Base-by-base conservation (phyloP, 2,888 invertebrate genomes). In the Stenodera caucasica region DNA sequence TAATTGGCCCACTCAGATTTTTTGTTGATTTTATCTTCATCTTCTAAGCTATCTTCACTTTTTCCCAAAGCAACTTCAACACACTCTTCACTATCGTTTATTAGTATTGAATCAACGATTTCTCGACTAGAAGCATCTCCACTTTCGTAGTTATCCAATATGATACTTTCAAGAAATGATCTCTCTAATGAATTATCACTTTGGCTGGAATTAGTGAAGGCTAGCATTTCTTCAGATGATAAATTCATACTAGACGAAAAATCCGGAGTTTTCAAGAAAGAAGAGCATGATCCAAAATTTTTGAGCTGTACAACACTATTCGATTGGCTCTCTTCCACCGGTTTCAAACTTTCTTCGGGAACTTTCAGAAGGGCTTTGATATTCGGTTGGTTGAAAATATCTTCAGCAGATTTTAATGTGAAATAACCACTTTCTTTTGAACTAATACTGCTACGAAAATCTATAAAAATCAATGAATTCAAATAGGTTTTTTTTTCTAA, bases 381-480 rank as follows among this genome's bases (percentile, higher is more conserved):
- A 23, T 65, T 65, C 0, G 71, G 68, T 23, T 61, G 67, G 63
- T 72, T 69, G 55, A 73, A 73, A 52, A 74, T 72, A 33, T 60
- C 70, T 7, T 45, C 61, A 11, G 61, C 61, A 40, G 59, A 65
- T 37, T 65, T 61, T 23, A 67, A 63, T 35, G 72, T 72, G 0
- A 62, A 58, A 60, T 74, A 74, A 11, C 73, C 74, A 33, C 72
- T 73, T 55, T 72, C 71, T 32, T 64, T 67, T 3, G 72, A 72
- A 53, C 61, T 62, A 29, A 65, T 64, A 37, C 55, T 63, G 14
- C 57, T 61, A 2, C 64, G 30, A 30, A 55, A 58, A 53, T 59
- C 62, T 56, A 53, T n/a, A 6, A 32, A 11, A 14, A 52, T 26
- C 29, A 18, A 52, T 52, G 53, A 23, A 5, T 26, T 26, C 45